phyloP scores from a whole-genome alignment of 2,888 invertebrate species.

The Heliconius sara region DNA sequence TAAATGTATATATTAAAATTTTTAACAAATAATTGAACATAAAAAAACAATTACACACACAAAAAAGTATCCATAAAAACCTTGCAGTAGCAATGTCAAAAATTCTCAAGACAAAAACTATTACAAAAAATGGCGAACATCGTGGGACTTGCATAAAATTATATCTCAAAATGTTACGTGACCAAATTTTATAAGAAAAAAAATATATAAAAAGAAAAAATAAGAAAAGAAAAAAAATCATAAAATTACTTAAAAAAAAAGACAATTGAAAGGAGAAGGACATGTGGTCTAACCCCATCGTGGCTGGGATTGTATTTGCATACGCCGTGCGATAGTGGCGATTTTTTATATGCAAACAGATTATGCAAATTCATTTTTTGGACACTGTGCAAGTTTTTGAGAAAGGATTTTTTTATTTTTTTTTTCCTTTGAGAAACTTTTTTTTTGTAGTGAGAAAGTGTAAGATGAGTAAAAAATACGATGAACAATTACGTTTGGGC shows the following conservation, averaged over 20 bases:
- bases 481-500: constrained; percentile 40
- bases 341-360: constrained; percentile 74
- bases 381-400: constrained; percentile 63
- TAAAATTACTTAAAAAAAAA: constrained; percentile 54
- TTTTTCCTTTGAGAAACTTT: constrained; percentile 29
- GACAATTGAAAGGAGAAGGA: constrained; percentile 48
- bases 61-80: constrained; percentile 26
- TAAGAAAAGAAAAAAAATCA: constrained; percentile 37
- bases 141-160: constrained; percentile 78
- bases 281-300: constrained; percentile 66
- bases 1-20: not conserved
- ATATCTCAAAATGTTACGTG: constrained; percentile 70
- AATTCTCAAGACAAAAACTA: constrained; percentile 50
- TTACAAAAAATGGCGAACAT: constrained; percentile 57
- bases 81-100: constrained; percentile 4
- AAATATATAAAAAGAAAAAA: constrained; percentile 21
- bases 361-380: constrained; percentile 81
- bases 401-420: constrained; percentile 43
- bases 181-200: constrained; percentile 68
- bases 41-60: not conserved
- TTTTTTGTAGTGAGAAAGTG: constrained; percentile 39
- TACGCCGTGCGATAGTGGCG: constrained; percentile 66
- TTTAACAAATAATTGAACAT: not conserved
- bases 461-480: constrained; percentile 30
- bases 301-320: constrained; percentile 65